phyloP scores from a whole-genome alignment of 64 coral and sea anemone genomes.

The Pocillopora damicornis region DNA sequence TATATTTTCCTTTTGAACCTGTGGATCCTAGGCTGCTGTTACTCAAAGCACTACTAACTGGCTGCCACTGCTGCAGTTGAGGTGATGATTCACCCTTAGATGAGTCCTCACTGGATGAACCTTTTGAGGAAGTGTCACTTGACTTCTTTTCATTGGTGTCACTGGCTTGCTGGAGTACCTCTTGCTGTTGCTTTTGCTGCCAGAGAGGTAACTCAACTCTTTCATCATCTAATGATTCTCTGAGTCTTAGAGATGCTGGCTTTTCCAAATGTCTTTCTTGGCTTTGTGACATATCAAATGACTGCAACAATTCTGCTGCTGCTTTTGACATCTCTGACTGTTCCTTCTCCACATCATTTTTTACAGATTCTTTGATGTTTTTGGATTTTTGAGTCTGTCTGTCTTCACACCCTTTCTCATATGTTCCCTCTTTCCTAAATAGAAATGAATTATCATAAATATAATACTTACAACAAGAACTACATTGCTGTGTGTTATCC shows the following conservation, averaged over 20 bases:
- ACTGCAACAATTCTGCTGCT: conserved; percentile 2
- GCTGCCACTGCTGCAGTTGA: conserved; percentile 29
- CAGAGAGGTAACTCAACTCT: conserved; percentile 34
- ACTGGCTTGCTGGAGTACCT: not conserved
- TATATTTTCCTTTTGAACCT: not conserved
- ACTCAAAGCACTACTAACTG: not conserved
- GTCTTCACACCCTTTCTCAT: not conserved
- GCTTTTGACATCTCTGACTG: conserved; percentile 1
- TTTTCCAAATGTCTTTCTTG: not conserved
- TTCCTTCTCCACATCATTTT: not conserved
- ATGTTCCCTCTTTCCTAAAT: not conserved
- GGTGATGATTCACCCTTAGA: not conserved
- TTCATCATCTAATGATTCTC: conserved; percentile 9
- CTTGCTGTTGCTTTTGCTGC: conserved; percentile 19
- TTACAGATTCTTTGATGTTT: not conserved
- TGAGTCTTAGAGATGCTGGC: not conserved
- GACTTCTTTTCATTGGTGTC: not conserved
- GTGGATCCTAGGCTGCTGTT: not conserved
- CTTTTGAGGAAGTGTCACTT: conserved; percentile 5
- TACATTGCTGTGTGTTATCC: too few relatives aligned
- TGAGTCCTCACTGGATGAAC: not conserved
- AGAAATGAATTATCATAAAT: not conserved
- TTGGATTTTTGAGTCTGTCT: not conserved
- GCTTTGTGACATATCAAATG: not conserved
- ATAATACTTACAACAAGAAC: too few relatives aligned